Conservation (phyloP, 2,113 vertebrate genomes). For the Pygoscelis adeliae region DNA sequence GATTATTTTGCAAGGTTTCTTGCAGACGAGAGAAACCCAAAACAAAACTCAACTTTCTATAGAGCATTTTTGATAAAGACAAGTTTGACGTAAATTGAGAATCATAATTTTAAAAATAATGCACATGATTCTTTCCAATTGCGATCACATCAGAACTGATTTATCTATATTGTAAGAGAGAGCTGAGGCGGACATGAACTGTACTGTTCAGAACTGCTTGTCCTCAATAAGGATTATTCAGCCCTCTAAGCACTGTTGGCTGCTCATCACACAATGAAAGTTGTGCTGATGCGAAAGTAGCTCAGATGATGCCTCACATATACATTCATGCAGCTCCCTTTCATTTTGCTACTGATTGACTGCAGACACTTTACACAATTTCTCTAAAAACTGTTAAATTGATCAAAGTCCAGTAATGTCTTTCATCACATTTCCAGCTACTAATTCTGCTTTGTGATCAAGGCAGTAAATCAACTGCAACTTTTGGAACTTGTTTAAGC, state of each 20-base stretch:
- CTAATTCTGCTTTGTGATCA: slow-evolving; percentile 20
- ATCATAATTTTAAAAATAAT: neutral
- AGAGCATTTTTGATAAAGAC: neutral
- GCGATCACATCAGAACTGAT: neutral
- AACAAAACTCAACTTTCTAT: neutral
- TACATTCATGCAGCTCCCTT: neutral
- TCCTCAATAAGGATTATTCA: neutral
- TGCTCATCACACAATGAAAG: neutral
- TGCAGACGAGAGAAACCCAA: neutral
- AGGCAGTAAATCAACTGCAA: neutral
- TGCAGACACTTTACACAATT: neutral
- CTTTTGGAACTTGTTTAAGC: neutral
- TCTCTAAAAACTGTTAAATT: neutral
- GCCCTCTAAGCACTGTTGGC: neutral
- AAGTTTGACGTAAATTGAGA: neutral
- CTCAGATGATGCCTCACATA: neutral
- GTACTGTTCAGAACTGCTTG: neutral
- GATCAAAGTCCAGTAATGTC: neutral
- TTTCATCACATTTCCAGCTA: neutral
- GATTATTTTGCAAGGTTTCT: neutral
- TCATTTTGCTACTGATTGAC: slow-evolving; percentile 16
- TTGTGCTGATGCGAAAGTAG: neutral
- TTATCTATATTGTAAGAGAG: neutral
- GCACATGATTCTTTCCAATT: neutral
- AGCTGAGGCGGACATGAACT: neutral